Percentiles rank a stretch among this genome's conserved stretches.
phyloP scores from a whole-genome alignment of 2,797 vertebrate genomes.

The Delichon dasypus region DNA sequence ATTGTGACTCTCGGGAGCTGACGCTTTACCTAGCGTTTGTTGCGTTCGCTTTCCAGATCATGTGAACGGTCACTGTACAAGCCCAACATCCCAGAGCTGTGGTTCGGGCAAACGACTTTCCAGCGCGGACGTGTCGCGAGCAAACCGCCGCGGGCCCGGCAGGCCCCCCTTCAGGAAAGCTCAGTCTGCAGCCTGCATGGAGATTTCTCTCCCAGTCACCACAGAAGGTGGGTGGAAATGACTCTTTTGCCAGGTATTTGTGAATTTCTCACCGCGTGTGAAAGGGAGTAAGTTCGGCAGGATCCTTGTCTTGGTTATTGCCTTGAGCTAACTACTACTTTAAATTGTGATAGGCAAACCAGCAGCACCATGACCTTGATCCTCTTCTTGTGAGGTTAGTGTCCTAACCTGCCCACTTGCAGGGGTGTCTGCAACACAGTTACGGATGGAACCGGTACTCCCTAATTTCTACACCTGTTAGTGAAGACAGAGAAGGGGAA shows the following conservation, averaged over 20 bases:
- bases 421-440: neutral
- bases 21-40: neutral
- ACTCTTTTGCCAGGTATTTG: neutral
- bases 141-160: constrained; percentile 91
- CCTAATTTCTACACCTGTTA: neutral
- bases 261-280: neutral
- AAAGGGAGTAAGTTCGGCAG: neutral
- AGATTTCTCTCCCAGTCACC: constrained; percentile 95
- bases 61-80: constrained; percentile 97
- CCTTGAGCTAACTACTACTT: neutral
- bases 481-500: neutral
- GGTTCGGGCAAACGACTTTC: constrained; percentile 89
- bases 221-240: constrained; percentile 91
- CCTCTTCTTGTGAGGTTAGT: neutral
- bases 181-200: constrained; percentile 99
- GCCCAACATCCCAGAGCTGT: constrained; percentile 92
- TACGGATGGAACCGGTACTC: neutral
- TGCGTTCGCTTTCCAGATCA: constrained; percentile 88
- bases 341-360: neutral
- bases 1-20: neutral
- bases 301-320: neutral
- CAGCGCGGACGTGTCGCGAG: constrained; percentile 88
- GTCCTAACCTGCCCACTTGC: neutral
- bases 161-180: constrained; percentile 98
- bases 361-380: neutral